A percentile compares a stretch with the other conserved stretches of the same genome.
phyloP scores from a whole-genome alignment of 2,113 vertebrate species.

The Saccopteryx bilineata region DNA sequence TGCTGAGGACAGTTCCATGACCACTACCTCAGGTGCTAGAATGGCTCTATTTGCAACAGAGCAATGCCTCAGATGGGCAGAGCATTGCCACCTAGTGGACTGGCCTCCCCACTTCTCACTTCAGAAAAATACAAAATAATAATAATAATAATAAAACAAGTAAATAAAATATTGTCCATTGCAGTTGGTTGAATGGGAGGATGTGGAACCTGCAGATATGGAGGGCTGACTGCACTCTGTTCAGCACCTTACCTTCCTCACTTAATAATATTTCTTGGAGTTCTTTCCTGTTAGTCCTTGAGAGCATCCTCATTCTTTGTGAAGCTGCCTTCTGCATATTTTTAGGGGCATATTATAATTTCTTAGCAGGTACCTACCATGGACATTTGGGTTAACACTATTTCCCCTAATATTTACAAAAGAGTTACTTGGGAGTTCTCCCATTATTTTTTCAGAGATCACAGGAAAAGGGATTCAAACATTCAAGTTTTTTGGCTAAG shows the following conservation, averaged over 20 bases:
- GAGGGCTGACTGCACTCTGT: not conserved
- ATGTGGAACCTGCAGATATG: not conserved
- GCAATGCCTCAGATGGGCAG: too few relatives aligned
- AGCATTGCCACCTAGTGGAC: too few relatives aligned
- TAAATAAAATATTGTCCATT: not conserved
- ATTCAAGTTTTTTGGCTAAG: not conserved
- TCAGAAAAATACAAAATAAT: too few relatives aligned
- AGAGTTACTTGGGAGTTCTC: not conserved
- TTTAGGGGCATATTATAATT: not conserved
- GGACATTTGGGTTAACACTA: not conserved
- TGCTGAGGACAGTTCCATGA: too few relatives aligned
- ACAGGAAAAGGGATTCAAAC: not conserved
- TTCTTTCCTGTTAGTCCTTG: not conserved
- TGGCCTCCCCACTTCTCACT: too few relatives aligned
- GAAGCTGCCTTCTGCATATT: not conserved
- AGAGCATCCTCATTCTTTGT: not conserved
- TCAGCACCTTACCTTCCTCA: not conserved
- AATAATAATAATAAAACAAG: too few relatives aligned
- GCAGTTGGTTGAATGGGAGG: not conserved
- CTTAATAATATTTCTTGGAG: not conserved
- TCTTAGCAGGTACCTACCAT: not conserved
- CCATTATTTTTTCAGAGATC: slow-evolving; percentile 14
- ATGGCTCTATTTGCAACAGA: too few relatives aligned
- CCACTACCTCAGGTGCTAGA: too few relatives aligned
- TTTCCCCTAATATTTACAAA: not conserved